Conservation (phyloP, 2,797 vertebrate genomes). For the Microcaecilia unicolor region DNA sequence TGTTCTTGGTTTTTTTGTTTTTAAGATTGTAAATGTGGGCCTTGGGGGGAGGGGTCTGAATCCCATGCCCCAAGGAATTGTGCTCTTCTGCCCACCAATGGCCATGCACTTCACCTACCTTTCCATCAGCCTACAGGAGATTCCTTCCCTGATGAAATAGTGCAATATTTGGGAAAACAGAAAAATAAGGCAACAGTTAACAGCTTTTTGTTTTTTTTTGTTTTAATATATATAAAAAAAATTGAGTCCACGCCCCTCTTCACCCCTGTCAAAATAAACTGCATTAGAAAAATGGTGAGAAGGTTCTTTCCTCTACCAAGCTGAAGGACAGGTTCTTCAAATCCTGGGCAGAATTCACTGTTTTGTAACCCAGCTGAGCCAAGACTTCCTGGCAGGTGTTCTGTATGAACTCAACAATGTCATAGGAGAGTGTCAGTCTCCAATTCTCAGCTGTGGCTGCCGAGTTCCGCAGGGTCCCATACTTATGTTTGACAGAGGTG, state of each 20-base stretch:
- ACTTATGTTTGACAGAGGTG: slow-evolving; percentile 81
- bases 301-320: slow-evolving; percentile 81
- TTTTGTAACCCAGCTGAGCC: slow-evolving; percentile 78
- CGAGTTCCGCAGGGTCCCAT: slow-evolving; percentile 81
- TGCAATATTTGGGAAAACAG: slow-evolving; percentile 75
- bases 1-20: too few relatives aligned
- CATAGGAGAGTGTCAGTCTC: slow-evolving; percentile 84
- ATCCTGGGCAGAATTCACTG: slow-evolving; percentile 72
- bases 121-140: slow-evolving; percentile 25
- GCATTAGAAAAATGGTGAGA: slow-evolving; percentile 81
- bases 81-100: too few relatives aligned
- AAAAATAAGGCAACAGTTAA: slow-evolving; percentile 84
- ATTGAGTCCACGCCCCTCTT: slow-evolving; percentile 16
- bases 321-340: slow-evolving; percentile 81
- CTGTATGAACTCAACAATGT: slow-evolving; percentile 86
- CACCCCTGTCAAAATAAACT: slow-evolving; percentile 48
- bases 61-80: too few relatives aligned
- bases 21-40: too few relatives aligned
- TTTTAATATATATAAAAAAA: too few relatives aligned
- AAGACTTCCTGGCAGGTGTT: slow-evolving; percentile 77
- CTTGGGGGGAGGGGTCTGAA: too few relatives aligned
- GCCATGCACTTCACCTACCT: too few relatives aligned
- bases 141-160: slow-evolving; percentile 60
- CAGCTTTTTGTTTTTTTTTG: slow-evolving; percentile 66
- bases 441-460: slow-evolving; percentile 85